phyloP scores from a whole-genome alignment of 2,113 vertebrate genomes.

The Struthio camelus region DNA sequence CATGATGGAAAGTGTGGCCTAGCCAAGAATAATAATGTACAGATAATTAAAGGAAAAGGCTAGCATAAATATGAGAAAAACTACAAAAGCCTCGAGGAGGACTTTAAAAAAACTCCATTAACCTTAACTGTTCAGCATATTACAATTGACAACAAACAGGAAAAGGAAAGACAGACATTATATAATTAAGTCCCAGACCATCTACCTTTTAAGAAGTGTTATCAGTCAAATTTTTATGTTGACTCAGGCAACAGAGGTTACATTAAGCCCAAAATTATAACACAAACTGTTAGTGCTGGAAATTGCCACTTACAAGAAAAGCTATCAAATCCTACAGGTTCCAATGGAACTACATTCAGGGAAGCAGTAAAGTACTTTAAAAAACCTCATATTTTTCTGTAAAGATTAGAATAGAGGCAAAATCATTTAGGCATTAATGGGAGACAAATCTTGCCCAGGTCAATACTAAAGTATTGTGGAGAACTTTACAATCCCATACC shows the following conservation, averaged over 20 bases:
- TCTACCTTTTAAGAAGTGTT: neutral
- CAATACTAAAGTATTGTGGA: neutral
- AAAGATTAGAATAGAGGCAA: neutral
- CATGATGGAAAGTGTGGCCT: slow-evolving; percentile 34
- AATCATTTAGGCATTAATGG: neutral
- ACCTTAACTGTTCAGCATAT: slow-evolving; percentile 40
- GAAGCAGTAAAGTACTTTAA: neutral
- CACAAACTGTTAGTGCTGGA: neutral
- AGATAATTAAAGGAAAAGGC: slow-evolving; percentile 73
- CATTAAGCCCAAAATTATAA: neutral
- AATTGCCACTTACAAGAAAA: neutral
- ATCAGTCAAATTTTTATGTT: slow-evolving; percentile 19
- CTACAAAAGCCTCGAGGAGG: slow-evolving; percentile 34
- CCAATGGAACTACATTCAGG: neutral
- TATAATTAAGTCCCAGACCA: neutral
- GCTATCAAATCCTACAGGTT: neutral
- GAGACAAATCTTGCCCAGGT: neutral
- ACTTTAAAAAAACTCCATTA: neutral
- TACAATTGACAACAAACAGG: slow-evolving; percentile 49
- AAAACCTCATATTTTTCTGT: neutral
- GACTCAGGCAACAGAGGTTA: slow-evolving; percentile 15
- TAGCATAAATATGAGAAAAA: slow-evolving; percentile 57
- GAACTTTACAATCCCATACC: neutral
- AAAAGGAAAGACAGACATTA: slow-evolving; percentile 51
- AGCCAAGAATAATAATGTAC: slow-evolving; percentile 71